Percentiles rank a stretch among this genome's conserved stretches.
Conservation (phyloP, 2,888 invertebrate genomes). For the Leucoptera coffeella region DNA sequence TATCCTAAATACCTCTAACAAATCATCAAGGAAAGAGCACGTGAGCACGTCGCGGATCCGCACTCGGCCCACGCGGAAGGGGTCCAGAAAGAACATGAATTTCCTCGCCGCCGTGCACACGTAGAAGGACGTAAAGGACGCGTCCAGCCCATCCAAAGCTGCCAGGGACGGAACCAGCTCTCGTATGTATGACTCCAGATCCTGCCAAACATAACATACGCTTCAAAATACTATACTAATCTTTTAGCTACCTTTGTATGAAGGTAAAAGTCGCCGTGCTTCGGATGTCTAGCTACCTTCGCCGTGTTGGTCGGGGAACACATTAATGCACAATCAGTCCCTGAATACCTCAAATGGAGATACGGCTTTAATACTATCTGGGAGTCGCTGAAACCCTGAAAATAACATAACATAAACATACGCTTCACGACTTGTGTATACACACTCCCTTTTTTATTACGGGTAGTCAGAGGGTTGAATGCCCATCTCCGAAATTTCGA, state of each 20-base stretch:
- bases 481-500: too few relatives aligned
- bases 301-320: too few relatives aligned
- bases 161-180: slow-evolving; percentile 90
- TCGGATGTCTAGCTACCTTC: too few relatives aligned
- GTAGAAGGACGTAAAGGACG: slow-evolving; percentile 93
- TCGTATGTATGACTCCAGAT: slow-evolving; percentile 90
- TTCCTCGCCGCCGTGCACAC: slow-evolving; percentile 93
- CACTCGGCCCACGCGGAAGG: slow-evolving; percentile 79
- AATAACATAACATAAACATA: too few relatives aligned
- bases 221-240: neutral
- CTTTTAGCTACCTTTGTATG: neutral
- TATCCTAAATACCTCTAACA: slow-evolving; percentile 78
- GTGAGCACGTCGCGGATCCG: slow-evolving; percentile 88
- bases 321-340: slow-evolving; percentile 95
- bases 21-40: slow-evolving; percentile 86
- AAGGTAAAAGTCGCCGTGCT: too few relatives aligned
- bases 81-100: slow-evolving; percentile 94
- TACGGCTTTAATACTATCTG: slow-evolving; percentile 72
- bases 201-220: slow-evolving; percentile 39
- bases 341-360: slow-evolving; percentile 84
- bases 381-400: slow-evolving; percentile 64
- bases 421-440: too few relatives aligned
- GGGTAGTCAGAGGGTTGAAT: too few relatives aligned
- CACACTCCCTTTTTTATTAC: too few relatives aligned
- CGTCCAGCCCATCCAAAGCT: slow-evolving; percentile 83